phyloP scores from a whole-genome alignment of 2,888 invertebrate species.

The Drosophila pseudotalamancana region DNA sequence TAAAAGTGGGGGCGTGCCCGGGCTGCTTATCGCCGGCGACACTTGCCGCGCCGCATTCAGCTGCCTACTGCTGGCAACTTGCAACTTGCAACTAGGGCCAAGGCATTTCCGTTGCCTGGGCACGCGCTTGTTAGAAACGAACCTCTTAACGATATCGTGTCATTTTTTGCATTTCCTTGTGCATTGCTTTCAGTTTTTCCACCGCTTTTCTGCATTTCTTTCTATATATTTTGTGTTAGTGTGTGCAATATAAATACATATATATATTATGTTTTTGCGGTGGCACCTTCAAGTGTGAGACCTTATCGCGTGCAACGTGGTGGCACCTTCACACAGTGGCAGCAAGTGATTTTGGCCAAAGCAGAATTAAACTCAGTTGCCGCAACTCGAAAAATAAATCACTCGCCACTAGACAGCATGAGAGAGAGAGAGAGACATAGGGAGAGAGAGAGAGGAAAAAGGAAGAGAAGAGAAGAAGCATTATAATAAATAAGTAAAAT shows the following conservation, averaged over 20 bases:
- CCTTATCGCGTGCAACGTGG: constrained; percentile 75
- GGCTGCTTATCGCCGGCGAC: constrained; percentile 66
- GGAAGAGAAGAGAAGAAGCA: neutral
- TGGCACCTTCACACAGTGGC: constrained; percentile 64
- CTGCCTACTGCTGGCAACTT: constrained; percentile 15
- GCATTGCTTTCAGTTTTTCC: constrained; percentile 61
- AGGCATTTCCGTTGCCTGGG: constrained; percentile 73
- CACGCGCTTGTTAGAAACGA: constrained; percentile 69
- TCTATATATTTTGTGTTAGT: constrained; percentile 4
- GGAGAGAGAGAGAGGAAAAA: neutral
- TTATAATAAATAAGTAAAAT: constrained; percentile 42
- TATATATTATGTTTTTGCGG: constrained; percentile 41
- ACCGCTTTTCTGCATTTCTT: constrained; percentile 18
- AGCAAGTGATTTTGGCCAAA: constrained; percentile 55
- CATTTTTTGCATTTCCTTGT: constrained; percentile 77
- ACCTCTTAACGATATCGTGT: constrained; percentile 78
- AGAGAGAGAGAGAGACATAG: neutral
- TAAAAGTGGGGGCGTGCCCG: constrained; percentile 41
- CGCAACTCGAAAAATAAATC: constrained; percentile 69
- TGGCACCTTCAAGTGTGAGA: constrained; percentile 59
- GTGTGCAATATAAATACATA: no score
- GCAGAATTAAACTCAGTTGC: constrained; percentile 50
- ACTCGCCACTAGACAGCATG: constrained; percentile 24
- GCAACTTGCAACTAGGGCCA: constrained; percentile 26
- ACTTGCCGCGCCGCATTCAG: constrained; percentile 35